A percentile compares a stretch with the other conserved stretches of the same genome.
These are phyloP conservation scores for Ceraclea dissimilis DNA, from an alignment of 2,888 invertebrate genomes.

Conservation along the genomic window DNA sequence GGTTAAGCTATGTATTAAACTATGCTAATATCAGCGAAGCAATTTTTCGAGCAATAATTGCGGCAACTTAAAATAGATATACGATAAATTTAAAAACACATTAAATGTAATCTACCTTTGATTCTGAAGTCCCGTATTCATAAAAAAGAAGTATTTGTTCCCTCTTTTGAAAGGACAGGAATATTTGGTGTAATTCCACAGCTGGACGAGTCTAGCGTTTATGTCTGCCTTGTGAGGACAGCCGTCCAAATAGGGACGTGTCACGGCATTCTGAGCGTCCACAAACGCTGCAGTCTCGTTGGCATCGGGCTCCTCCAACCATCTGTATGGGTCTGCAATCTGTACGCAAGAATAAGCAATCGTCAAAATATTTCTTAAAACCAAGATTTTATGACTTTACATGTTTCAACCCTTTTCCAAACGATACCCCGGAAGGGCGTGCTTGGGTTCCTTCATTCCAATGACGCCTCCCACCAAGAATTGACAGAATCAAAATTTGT, in stretches of 20 bases:
- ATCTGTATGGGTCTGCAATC: slow-evolving; percentile 87
- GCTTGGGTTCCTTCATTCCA: too few species aligned
- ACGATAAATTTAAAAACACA: too few species aligned
- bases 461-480: too few species aligned
- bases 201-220: slow-evolving; percentile 70
- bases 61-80: too few species aligned
- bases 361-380: too few species aligned
- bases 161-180: slow-evolving; percentile 80
- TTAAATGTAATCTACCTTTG: slow-evolving; percentile 67
- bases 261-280: slow-evolving; percentile 82
- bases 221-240: slow-evolving; percentile 69
- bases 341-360: slow-evolving; percentile 37
- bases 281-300: slow-evolving; percentile 87
- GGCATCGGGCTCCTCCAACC: slow-evolving; percentile 94
- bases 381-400: too few species aligned
- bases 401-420: background rate
- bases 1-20: too few species aligned
- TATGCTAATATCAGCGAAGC: too few species aligned
- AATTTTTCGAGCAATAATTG: too few species aligned
- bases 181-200: slow-evolving; percentile 97
- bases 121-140: slow-evolving; percentile 94
- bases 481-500: too few species aligned
- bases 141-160: slow-evolving; percentile 80
- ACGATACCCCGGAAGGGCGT: too few species aligned
- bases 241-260: slow-evolving; percentile 73